These are phyloP conservation scores for Prenolepis imparis DNA, from an alignment of 2,888 invertebrate genomes.

Conservation along the genomic window DNA sequence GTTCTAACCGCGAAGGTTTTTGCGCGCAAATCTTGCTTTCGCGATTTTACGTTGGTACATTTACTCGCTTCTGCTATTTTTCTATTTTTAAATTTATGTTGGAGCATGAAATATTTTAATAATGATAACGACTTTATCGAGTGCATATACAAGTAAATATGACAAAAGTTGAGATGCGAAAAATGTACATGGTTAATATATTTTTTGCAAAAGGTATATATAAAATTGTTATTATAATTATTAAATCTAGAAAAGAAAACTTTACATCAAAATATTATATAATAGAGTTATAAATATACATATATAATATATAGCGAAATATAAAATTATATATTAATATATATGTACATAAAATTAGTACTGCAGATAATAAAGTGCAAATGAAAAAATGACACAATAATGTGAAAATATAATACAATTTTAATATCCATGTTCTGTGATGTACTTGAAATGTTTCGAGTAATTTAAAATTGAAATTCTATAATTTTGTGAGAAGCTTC, in stretches of 20 bases:
- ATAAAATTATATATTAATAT: not conserved
- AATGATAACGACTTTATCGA: not conserved
- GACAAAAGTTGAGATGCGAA: not conserved
- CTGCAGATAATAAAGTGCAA: too few species aligned
- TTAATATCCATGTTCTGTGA: not conserved
- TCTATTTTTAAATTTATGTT: not conserved
- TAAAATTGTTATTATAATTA: too few species aligned
- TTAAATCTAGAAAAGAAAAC: not conserved
- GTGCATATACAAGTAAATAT: not conserved
- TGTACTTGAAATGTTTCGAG: too few species aligned
- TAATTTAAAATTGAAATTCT: not conserved
- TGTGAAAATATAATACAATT: too few species aligned
- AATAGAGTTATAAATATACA: not conserved
- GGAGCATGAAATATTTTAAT: not conserved
- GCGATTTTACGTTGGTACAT: not conserved
- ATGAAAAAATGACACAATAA: too few species aligned
- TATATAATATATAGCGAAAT: not conserved
- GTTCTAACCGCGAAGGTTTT: slow-evolving; percentile 62
- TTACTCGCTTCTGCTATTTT: not conserved
- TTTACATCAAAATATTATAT: not conserved
- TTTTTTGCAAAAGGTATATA: too few species aligned
- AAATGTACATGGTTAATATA: too few species aligned
- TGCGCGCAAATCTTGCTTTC: slow-evolving; percentile 21
- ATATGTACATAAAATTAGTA: too few species aligned
- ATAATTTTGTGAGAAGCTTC: not conserved